Evolutionary conservation across 2,113 vertebrate genomes (phyloP).

Genomic region (Thalassoma bifasciatum): DNA sequence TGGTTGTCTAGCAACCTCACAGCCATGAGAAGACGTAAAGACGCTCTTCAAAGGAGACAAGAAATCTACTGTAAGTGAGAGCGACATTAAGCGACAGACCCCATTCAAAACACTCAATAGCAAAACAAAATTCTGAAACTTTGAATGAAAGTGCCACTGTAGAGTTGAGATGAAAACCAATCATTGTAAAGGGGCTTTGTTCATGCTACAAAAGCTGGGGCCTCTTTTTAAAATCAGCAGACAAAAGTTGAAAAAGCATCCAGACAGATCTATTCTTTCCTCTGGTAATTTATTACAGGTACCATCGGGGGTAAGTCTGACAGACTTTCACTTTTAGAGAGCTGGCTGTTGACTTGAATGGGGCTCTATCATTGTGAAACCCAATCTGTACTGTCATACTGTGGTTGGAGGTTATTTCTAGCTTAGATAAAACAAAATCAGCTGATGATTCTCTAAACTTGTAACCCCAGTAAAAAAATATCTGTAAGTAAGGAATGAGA

Average conservation of each 20-base stretch:
- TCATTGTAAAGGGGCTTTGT: not conserved
- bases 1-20: slow-evolving; percentile 8
- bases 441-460: not conserved
- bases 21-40: not conserved
- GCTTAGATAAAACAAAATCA: not conserved
- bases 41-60: not conserved
- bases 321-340: not conserved
- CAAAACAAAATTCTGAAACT: not conserved
- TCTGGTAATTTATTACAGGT: not conserved
- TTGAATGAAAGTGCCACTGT: not conserved
- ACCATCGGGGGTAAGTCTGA: slow-evolving; percentile 5
- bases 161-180: not conserved
- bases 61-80: not conserved
- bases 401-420: not conserved
- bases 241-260: not conserved
- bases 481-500: not conserved
- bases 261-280: slow-evolving; percentile 1
- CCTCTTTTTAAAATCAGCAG: not conserved
- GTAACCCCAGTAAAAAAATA: not conserved
- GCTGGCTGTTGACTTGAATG: not conserved
- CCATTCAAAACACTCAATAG: not conserved
- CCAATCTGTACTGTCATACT: not conserved
- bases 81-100: not conserved
- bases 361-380: not conserved
- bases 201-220: not conserved